phyloP scores from a whole-genome alignment of 2,113 vertebrate species.

The Heterocephalus glaber region DNA sequence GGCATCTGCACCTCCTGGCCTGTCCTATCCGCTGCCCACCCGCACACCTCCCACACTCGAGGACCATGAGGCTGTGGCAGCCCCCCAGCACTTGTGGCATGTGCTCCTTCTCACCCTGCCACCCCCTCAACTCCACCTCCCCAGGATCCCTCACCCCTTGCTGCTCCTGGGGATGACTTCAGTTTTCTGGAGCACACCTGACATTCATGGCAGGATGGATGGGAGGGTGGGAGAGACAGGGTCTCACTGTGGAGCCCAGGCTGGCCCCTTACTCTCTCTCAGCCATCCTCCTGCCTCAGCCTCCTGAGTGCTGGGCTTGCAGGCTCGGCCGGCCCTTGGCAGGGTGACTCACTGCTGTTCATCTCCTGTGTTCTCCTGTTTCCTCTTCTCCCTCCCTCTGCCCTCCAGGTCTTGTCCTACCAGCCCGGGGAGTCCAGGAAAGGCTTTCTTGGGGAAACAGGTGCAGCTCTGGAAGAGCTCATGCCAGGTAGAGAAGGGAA shows the following conservation, averaged over 20 bases:
- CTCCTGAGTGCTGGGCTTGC: background rate
- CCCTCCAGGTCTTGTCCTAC: background rate
- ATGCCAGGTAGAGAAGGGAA: background rate
- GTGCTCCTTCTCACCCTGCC: background rate
- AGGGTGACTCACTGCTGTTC: background rate
- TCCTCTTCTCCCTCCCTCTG: background rate
- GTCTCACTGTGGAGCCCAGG: background rate
- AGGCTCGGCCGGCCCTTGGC: background rate
- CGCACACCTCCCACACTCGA: background rate
- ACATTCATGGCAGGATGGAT: background rate
- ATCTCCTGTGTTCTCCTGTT: background rate
- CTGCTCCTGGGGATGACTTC: too few species aligned
- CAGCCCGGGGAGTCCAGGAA: background rate
- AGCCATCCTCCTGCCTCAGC: background rate
- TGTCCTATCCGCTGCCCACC: background rate
- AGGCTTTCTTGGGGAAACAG: background rate
- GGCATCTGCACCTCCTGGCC: background rate
- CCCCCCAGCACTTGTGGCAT: accelerated
- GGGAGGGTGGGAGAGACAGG: background rate
- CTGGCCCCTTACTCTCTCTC: background rate
- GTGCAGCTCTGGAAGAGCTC: background rate
- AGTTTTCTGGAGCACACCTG: background rate
- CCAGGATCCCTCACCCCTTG: background rate
- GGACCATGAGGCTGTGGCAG: accelerated
- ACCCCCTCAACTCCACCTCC: accelerated